These are phyloP conservation scores for Pyrochroa serraticornis DNA, from an alignment of 2,888 invertebrate genomes.

Conservation along the genomic window DNA sequence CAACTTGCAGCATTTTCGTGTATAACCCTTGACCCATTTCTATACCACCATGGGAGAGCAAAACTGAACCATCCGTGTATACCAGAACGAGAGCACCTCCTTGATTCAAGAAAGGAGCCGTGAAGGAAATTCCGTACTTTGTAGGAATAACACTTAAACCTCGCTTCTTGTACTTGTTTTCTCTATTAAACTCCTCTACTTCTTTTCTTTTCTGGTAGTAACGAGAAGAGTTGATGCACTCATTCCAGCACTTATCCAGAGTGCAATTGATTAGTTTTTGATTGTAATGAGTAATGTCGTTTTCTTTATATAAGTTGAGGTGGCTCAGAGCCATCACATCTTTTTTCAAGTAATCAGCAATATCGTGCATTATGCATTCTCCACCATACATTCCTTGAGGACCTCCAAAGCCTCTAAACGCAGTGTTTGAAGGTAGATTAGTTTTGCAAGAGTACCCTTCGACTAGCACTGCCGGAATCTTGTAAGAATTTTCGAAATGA, in stretches of 20 bases:
- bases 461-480: constrained; percentile 74
- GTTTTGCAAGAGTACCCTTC: constrained; percentile 82
- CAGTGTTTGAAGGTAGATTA: constrained; percentile 90
- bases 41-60: constrained; percentile 89
- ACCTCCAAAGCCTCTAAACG: constrained; percentile 90
- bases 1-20: constrained; percentile 94
- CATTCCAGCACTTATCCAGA: constrained; percentile 75
- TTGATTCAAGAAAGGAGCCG: constrained; percentile 78
- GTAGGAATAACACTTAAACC: constrained; percentile 84
- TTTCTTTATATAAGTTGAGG: constrained; percentile 83
- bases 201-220: constrained; percentile 64
- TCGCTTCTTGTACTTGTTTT: constrained; percentile 75
- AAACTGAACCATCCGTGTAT: constrained; percentile 88
- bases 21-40: constrained; percentile 98
- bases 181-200: constrained; percentile 73
- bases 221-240: constrained; percentile 73
- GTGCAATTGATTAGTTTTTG: constrained; percentile 77
- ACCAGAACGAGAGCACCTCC: constrained; percentile 85
- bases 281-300: constrained; percentile 78
- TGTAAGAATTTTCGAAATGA: constrained; percentile 84
- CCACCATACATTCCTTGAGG: constrained; percentile 90
- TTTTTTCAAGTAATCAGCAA: constrained; percentile 73
- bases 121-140: constrained; percentile 85
- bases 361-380: constrained; percentile 77
- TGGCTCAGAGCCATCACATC: constrained; percentile 69